A percentile compares a stretch with the other conserved stretches of the same genome.
These are phyloP conservation scores for Petrocephalus schoutedeni DNA, from an alignment of 2,797 vertebrate genomes.

Conservation along the genomic window DNA sequence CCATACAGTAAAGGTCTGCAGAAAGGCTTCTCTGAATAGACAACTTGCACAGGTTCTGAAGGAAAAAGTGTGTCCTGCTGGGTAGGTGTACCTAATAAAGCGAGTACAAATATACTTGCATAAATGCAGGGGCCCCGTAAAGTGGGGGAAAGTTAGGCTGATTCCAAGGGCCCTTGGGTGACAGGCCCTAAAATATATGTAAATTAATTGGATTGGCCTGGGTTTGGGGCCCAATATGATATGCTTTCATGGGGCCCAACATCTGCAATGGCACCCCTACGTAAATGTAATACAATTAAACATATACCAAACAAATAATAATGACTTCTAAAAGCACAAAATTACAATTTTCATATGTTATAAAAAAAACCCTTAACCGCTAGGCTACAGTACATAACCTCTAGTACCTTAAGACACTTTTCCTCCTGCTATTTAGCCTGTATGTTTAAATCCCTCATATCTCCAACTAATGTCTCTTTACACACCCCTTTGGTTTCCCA, in stretches of 20 bases:
- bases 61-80: not conserved
- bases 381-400: not conserved
- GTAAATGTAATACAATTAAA: not conserved
- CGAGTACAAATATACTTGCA: not conserved
- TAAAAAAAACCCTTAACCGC: not conserved
- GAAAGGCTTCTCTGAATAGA: not conserved
- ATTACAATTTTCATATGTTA: not conserved
- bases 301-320: not conserved
- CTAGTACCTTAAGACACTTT: not conserved
- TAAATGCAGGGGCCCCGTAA: not conserved
- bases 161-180: too few relatives aligned
- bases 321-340: not conserved
- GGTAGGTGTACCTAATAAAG: not conserved
- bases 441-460: not conserved
- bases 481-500: not conserved
- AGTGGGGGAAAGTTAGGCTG: too few relatives aligned
- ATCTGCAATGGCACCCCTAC: too few relatives aligned
- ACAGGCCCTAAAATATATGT: too few relatives aligned
- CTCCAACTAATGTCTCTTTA: slow-evolving; percentile 20
- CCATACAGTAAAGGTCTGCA: not conserved
- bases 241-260: too few relatives aligned
- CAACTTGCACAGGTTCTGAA: not conserved
- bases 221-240: too few relatives aligned
- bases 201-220: too few relatives aligned
- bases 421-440: not conserved